Percentiles rank a stretch among this genome's conserved stretches.
Evolutionary conservation across 2,113 vertebrate species (phyloP).

Genomic region (Empidonax alnorum): DNA sequence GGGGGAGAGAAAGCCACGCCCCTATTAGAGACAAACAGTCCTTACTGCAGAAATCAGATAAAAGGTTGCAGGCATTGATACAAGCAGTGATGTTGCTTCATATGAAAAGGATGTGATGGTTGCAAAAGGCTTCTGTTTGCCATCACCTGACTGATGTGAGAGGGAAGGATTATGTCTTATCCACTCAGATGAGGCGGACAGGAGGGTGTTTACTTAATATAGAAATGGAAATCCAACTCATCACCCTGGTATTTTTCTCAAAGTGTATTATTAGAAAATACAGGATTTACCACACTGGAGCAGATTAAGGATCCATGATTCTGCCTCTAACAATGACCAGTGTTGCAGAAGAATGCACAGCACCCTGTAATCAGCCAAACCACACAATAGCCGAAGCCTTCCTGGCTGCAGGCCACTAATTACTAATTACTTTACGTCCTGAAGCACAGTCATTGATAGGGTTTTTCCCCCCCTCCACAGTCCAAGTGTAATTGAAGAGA

Average conservation of each 20-base stretch:
- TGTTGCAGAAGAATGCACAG: neutral
- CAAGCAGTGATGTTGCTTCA: neutral
- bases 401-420: neutral
- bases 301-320: neutral
- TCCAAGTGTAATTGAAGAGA: neutral
- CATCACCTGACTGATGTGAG: neutral
- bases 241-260: conserved; percentile 14
- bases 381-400: neutral
- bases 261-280: conserved; percentile 43
- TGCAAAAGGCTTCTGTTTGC: neutral
- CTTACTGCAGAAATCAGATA: neutral
- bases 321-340: conserved; percentile 10
- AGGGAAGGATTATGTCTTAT: neutral
- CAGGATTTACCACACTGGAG: neutral
- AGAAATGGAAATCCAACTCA: conserved; percentile 14
- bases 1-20: neutral
- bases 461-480: neutral
- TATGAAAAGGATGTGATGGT: neutral
- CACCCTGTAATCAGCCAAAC: neutral
- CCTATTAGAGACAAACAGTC: neutral
- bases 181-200: rapidly evolving
- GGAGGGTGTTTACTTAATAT: neutral
- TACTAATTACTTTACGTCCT: neutral
- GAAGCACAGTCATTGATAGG: neutral
- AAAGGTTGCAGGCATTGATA: neutral